Evolutionary conservation across 1,140 invertebrate species (phyloP).

Genomic region (Rhopalosiphum maidis): DNA sequence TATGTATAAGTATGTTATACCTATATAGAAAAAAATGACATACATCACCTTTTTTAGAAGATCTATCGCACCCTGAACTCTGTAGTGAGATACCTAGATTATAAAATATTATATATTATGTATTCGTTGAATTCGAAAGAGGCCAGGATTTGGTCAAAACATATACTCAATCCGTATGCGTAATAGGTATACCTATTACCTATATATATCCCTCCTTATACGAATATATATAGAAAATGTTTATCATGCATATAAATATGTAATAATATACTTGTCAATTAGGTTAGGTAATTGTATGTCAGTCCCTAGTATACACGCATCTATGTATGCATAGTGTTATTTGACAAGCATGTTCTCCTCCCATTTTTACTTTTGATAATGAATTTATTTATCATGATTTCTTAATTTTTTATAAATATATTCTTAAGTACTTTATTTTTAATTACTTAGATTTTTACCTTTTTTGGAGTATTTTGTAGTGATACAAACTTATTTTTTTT

Average conservation of each 20-base stretch:
- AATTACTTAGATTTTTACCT: neutral
- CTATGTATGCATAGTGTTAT: neutral
- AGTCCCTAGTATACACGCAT: neutral
- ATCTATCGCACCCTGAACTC: neutral
- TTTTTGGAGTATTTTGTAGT: neutral
- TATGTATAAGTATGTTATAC: neutral
- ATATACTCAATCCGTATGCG: no score
- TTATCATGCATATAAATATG: neutral
- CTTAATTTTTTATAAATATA: neutral
- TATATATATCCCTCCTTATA: neutral
- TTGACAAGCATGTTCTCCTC: neutral
- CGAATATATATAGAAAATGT: neutral
- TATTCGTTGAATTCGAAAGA: neutral
- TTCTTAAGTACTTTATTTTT: neutral
- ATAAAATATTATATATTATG: neutral
- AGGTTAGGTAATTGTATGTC: neutral
- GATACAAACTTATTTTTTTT: neutral
- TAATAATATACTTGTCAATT: neutral
- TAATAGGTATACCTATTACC: no score
- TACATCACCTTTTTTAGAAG: neutral
- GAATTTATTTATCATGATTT: neutral
- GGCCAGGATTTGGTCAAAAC: neutral
- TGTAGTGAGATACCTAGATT: neutral
- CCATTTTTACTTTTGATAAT: neutral
- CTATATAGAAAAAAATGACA: neutral